Conservation (phyloP, 2,113 vertebrate genomes). For the Xiphias gladius region DNA sequence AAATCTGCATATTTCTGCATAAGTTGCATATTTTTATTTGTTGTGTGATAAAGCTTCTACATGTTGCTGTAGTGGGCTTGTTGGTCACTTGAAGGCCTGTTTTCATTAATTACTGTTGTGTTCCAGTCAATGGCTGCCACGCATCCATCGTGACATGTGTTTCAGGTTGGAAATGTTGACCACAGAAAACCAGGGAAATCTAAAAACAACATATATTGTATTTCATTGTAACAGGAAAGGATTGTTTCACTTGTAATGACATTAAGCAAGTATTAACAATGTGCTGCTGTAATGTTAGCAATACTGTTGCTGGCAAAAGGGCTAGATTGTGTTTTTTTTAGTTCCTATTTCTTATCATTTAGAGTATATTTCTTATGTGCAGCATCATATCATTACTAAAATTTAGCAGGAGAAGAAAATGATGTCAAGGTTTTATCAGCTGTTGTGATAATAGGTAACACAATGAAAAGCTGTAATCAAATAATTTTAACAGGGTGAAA, state of each 20-base stretch:
- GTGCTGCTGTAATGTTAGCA: not conserved
- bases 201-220: not conserved
- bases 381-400: not conserved
- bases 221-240: conserved; percentile 9
- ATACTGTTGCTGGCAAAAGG: not conserved
- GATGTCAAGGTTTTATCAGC: not conserved
- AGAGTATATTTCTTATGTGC: not conserved
- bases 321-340: not conserved
- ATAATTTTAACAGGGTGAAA: not conserved
- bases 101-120: conserved; percentile 43
- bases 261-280: not conserved
- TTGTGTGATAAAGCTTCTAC: conserved; percentile 3
- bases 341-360: not conserved
- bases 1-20: conserved; percentile 2
- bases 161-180: conserved; percentile 38
- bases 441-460: not conserved
- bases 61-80: not conserved
- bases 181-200: conserved; percentile 23
- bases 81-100: conserved; percentile 9
- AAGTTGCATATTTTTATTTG: not conserved
- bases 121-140: conserved; percentile 27
- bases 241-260: conserved; percentile 13
- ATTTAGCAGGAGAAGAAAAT: not conserved
- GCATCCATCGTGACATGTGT: conserved; percentile 33
- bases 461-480: not conserved